Evolutionary conservation across 2,888 invertebrate genomes (phyloP).

Genomic region (Eupithecia subfuscata): DNA sequence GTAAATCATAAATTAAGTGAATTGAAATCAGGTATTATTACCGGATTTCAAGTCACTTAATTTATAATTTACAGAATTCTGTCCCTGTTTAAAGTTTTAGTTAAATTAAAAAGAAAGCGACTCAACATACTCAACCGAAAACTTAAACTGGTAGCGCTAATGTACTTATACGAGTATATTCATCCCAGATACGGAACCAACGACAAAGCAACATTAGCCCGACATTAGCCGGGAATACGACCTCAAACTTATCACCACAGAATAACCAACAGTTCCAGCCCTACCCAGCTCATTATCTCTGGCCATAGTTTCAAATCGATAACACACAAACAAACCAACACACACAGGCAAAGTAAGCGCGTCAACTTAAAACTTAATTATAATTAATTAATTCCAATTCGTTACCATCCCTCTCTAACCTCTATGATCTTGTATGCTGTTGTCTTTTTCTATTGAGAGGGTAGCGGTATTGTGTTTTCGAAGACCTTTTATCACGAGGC

Average conservation of each 20-base stretch:
- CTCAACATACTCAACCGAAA: background rate
- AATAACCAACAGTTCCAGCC: conserved; percentile 51
- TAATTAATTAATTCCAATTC: conserved; percentile 92
- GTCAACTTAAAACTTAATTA: conserved; percentile 93
- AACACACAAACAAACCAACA: conserved; percentile 67
- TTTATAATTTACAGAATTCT: background rate
- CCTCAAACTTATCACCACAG: conserved; percentile 78
- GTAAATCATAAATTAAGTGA: too few relatives aligned
- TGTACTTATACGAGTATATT: background rate
- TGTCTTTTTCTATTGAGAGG: conserved; percentile 70
- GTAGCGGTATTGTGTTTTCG: conserved; percentile 81
- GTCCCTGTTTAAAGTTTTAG: background rate
- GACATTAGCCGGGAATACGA: conserved; percentile 55
- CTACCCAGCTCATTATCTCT: conserved; percentile 81
- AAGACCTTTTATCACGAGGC: conserved; percentile 82
- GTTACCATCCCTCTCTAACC: conserved; percentile 73
- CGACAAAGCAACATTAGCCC: conserved; percentile 37
- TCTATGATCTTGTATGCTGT: conserved; percentile 75
- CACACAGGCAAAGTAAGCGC: conserved; percentile 81
- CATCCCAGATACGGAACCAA: conserved; percentile 14
- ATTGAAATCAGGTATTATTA: too few relatives aligned
- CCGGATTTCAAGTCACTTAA: background rate
- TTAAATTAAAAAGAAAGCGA: background rate
- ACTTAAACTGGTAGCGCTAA: background rate
- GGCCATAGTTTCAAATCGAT: conserved; percentile 80